Evolutionary conservation across 2,113 vertebrate genomes (phyloP), one percentile per base, ranked within the genome.

Genomic region (Brienomyrus brachyistius): DNA sequence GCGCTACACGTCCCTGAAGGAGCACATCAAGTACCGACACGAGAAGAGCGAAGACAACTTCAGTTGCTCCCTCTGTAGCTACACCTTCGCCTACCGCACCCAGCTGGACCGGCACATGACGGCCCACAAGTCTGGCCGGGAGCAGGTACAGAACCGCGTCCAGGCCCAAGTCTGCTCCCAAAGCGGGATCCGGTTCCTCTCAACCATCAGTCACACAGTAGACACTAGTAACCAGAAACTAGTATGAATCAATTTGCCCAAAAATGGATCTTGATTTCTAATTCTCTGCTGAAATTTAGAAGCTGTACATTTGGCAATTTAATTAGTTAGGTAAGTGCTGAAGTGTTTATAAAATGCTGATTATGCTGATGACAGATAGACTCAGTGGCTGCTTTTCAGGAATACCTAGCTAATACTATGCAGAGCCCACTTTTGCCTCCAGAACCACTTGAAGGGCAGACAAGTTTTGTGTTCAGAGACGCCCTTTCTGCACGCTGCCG

Each of bases 51-150:
- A 99, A 77, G 98, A 99, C 94, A 98, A 99, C 95, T 98, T 99
- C 90, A 98, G 98, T 92, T 99, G 98, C 94, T 97, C 97, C 19
- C 94, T 98, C 92, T 99, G 98, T 95, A 98, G 97, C 94, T 99
- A 98, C 94, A 99, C 98, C 0, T 99, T 99, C 93, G 97, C 97
- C 0, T 99, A 99, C 93, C 97, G 97, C 94, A 98, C 98, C 0
- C 98, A 99, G 93, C 98, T 99, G 2, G 98, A 99, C 93, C 97
- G 98, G 92, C 98, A 99, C 95, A 98, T 99, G 98, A 98, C 96
- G 45, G 97, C 98, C 85, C 98, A 99, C 94, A 96, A 97, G 92
- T 97, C 97, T 92, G 95, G 93, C 95, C 96, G 96, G 94, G 98
- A 98, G 91, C 98, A 99, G 95, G 97, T 98, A 94, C 95, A 40